Percentiles rank a stretch among this genome's conserved stretches.
phyloP scores from a whole-genome alignment of 2,113 vertebrate species.

The Melanotaenia duboulayi region DNA sequence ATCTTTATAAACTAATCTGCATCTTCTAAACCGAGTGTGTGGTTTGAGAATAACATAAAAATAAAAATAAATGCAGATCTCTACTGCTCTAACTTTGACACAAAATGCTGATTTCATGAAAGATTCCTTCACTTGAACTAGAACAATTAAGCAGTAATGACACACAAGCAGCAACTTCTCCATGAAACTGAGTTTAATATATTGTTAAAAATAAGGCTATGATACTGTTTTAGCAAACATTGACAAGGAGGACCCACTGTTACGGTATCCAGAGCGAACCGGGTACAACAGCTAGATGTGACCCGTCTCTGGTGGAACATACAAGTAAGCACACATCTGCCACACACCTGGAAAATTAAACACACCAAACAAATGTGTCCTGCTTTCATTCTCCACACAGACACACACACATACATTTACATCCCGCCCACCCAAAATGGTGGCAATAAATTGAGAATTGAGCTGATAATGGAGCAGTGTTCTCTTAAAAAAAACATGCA shows the following conservation, averaged over 20 bases:
- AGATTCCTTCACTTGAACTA: neutral
- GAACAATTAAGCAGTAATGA: slow-evolving; percentile 15
- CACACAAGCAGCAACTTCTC: slow-evolving; percentile 39
- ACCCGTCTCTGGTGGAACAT: slow-evolving; percentile 57
- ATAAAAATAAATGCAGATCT: too few species aligned
- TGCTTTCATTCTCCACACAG: slow-evolving; percentile 30
- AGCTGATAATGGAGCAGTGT: slow-evolving; percentile 63
- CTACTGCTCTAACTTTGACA: too few species aligned
- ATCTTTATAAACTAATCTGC: neutral
- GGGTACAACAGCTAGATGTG: slow-evolving; percentile 47
- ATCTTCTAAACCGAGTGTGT: neutral
- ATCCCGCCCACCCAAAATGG: slow-evolving; percentile 75
- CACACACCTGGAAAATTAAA: slow-evolving; percentile 39
- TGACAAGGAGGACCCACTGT: slow-evolving; percentile 63
- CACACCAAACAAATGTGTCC: slow-evolving; percentile 35
- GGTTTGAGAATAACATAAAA: neutral
- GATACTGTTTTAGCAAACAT: slow-evolving; percentile 80
- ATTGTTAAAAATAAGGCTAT: slow-evolving; percentile 86
- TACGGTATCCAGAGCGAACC: slow-evolving; percentile 43
- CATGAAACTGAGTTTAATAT: slow-evolving; percentile 84
- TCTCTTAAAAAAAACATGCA: slow-evolving; percentile 76
- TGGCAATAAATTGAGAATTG: slow-evolving; percentile 68
- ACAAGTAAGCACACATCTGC: slow-evolving; percentile 40
- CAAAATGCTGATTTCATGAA: neutral
- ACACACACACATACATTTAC: slow-evolving; percentile 17